Evolutionary conservation across 2,113 vertebrate genomes (phyloP), one percentile per base, ranked within the genome.

Genomic region (Aegypius monachus): DNA sequence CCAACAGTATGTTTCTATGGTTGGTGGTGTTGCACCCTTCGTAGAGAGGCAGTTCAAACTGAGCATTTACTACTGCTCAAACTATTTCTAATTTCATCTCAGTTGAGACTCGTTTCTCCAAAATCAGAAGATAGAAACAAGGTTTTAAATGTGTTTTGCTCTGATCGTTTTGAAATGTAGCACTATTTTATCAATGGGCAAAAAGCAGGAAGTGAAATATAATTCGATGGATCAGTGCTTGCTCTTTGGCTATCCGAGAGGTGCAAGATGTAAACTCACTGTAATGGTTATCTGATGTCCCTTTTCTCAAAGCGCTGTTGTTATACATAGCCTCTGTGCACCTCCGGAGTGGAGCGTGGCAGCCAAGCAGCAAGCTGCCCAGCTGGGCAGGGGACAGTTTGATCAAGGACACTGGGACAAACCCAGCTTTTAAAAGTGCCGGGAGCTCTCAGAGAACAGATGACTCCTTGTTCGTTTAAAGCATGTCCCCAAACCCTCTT

Each of bases 361-460:
- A 83, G 92, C 71, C 92, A 73, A 27, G 26, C 74, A 55, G 48
- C 17, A 13, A 36, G 5, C 40, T 62, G 81, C 65, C 88, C 61
- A 50, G 38, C 61, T 59, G 81, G 48, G n/a, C 36, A 56, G 59
- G 58, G 47, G 12, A 78, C 5, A 1, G 17, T 38, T 55, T 34
- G 40, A 63, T 73, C 94, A 95, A 95, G 96, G 95, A 32, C 93
- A 29, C 32, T 19, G 74, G 84, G 93, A 85, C 93, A 95, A 75
- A 85, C 62, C 40, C 40, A 27, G 56, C 72, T 86, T 78, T 68
- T 13, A 16, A 21, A 36, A n/a, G 67, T 42, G 43, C 67, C 4
- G 14, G 42, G 6, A 85, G 81, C 82, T 82, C 38, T 36, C 9
- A 1, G n/a, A 65, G 78, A 78, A 88, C 94, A 95, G 66, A 56